A percentile compares a stretch with the other conserved stretches of the same genome.
phyloP scores from a whole-genome alignment of 2,888 invertebrate species.

The Drosophila tripunctata region DNA sequence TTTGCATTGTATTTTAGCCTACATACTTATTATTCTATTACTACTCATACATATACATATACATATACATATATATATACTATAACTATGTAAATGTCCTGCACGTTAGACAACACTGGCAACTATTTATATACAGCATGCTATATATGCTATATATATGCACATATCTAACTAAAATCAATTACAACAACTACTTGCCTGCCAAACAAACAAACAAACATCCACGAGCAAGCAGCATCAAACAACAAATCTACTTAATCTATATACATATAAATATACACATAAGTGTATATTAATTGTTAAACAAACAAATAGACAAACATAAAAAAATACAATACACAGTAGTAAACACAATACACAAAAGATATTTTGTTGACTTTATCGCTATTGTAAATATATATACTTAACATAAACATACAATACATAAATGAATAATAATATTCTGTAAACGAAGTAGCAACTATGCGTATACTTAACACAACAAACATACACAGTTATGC shows the following conservation, averaged over 20 bases:
- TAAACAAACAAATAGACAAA: conserved; percentile 44
- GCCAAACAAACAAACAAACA: conserved; percentile 29
- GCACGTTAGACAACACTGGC: conserved; percentile 21
- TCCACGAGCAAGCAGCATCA: conserved; percentile 44
- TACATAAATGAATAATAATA: conserved; percentile 32
- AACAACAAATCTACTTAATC: conserved; percentile 60
- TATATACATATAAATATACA: conserved; percentile 37
- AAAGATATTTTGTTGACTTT: conserved; percentile 64
- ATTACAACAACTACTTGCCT: conserved; percentile 26
- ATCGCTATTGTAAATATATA: conserved; percentile 71
- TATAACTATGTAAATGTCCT: conserved; percentile 58
- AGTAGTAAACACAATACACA: conserved; percentile 28
- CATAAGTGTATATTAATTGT: conserved; percentile 45
- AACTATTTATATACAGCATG: conserved; percentile 28
- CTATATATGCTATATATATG: conserved; percentile 14
- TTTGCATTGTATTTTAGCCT: conserved; percentile 71
- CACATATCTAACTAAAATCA: conserved; percentile 28
- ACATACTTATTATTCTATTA: conserved; percentile 50
- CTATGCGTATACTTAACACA: conserved; percentile 38
- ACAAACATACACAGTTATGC: conserved; percentile 22
- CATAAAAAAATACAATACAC: conserved; percentile 28
- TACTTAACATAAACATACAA: conserved; percentile 41
- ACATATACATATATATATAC: no score
- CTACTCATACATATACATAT: no score
- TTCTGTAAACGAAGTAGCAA: conserved; percentile 30